phyloP scores from a whole-genome alignment of 2,113 vertebrate species.

The Scatophagus argus region DNA sequence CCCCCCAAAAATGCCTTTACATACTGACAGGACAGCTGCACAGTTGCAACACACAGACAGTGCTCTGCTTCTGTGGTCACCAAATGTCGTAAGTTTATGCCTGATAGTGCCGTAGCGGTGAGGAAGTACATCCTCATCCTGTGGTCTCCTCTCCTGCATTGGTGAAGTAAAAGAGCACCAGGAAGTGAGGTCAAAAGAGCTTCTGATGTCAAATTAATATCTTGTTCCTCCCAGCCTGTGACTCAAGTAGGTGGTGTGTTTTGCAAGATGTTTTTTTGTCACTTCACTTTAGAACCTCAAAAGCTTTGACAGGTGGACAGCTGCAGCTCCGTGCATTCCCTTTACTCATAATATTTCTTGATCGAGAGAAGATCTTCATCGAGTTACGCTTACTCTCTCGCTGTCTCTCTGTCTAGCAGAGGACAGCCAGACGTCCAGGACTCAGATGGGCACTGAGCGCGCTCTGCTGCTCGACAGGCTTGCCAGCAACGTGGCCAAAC shows the following conservation, averaged over 20 bases:
- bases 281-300: background rate
- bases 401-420: conserved; percentile 55
- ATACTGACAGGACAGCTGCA: conserved; percentile 42
- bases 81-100: conserved; percentile 66
- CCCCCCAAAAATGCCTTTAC: conserved; percentile 16
- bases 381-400: background rate
- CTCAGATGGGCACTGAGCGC: conserved; percentile 92
- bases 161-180: conserved; percentile 53
- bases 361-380: conserved; percentile 2
- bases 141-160: conserved; percentile 67
- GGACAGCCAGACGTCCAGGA: conserved; percentile 86
- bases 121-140: conserved; percentile 80
- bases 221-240: conserved; percentile 26
- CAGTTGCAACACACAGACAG: conserved; percentile 56
- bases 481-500: conserved; percentile 95
- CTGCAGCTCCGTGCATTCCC: background rate
- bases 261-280: background rate
- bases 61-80: conserved; percentile 62
- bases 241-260: conserved; percentile 9
- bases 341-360: background rate
- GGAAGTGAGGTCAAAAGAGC: conserved; percentile 74
- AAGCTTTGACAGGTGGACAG: conserved; percentile 17
- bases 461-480: conserved; percentile 94
- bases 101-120: conserved; percentile 60
- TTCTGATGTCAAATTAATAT: conserved; percentile 62